Percentiles rank a stretch among this genome's conserved stretches.
These are phyloP conservation scores for Sarcophaga carnaria DNA, from an alignment of 2,888 invertebrate genomes.

Conservation along the genomic window DNA sequence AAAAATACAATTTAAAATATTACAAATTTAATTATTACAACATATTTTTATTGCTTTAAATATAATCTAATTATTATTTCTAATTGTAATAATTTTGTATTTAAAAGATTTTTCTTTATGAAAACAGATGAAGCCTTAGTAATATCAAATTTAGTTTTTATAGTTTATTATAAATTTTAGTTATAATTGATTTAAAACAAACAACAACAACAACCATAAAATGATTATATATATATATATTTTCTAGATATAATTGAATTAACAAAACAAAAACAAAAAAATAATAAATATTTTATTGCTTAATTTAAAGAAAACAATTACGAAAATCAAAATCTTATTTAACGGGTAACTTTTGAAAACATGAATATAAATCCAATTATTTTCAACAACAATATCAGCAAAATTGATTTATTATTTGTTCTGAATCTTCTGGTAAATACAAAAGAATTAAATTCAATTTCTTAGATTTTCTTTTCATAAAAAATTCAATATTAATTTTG, in stretches of 20 bases:
- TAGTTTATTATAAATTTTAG: constrained; percentile 61
- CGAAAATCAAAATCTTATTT: constrained; percentile 60
- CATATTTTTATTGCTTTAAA: constrained; percentile 29
- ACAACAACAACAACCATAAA: constrained; percentile 43
- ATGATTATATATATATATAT: constrained; percentile 41
- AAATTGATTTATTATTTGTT: too few relatives aligned
- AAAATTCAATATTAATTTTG: too few relatives aligned
- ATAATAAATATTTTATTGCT: constrained; percentile 65
- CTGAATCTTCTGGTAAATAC: too few relatives aligned
- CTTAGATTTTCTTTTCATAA: too few relatives aligned
- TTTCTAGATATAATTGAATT: constrained; percentile 65
- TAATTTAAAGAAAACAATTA: constrained; percentile 61
- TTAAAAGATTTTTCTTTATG: constrained; percentile 54
- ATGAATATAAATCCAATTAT: not conserved
- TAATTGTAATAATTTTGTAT: constrained; percentile 48
- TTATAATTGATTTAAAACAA: constrained; percentile 58
- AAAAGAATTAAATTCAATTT: too few relatives aligned
- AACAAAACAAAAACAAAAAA: constrained; percentile 29
- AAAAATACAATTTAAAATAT: not conserved
- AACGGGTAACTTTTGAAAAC: constrained; percentile 48
- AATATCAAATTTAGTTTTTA: constrained; percentile 64
- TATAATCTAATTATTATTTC: constrained; percentile 35
- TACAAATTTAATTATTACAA: not conserved
- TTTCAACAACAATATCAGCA: too few relatives aligned
- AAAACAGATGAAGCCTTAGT: constrained; percentile 62